Percentiles rank a stretch among this genome's conserved stretches.
These are phyloP conservation scores for Triplophysa dalaica DNA, from an alignment of 2,113 vertebrate species.

Conservation along the genomic window DNA sequence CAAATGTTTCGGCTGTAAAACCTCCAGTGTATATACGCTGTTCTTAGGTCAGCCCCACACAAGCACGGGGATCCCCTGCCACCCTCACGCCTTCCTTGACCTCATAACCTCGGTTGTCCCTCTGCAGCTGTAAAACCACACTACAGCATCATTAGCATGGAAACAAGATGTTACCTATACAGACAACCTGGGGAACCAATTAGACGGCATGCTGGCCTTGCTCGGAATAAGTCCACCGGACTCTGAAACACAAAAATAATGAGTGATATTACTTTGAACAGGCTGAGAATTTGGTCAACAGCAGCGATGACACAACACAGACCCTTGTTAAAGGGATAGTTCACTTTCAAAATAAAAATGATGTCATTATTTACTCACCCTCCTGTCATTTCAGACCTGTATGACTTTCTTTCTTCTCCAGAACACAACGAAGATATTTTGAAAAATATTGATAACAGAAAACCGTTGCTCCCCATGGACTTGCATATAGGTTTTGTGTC, in stretches of 20 bases:
- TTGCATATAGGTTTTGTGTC: too few species aligned
- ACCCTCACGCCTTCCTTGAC: slow-evolving; percentile 52
- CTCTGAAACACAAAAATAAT: slow-evolving; percentile 42
- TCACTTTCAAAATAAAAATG: too few species aligned
- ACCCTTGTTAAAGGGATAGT: not conserved
- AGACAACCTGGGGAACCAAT: slow-evolving; percentile 61
- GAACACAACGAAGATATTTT: too few species aligned
- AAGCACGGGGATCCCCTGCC: slow-evolving; percentile 48
- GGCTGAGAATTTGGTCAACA: slow-evolving; percentile 2
- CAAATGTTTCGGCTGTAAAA: slow-evolving; percentile 59
- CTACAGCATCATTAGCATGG: slow-evolving; percentile 56
- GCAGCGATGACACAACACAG: slow-evolving; percentile 17
- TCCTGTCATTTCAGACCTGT: too few species aligned
- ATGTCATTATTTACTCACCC: too few species aligned
- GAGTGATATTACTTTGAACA: slow-evolving; percentile 38
- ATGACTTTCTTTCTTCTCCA: too few species aligned
- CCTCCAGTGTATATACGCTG: slow-evolving; percentile 47
- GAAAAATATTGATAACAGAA: too few species aligned
- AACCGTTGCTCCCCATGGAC: too few species aligned
- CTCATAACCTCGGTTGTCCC: slow-evolving; percentile 47
- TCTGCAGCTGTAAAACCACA: slow-evolving; percentile 57
- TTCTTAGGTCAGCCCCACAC: slow-evolving; percentile 48
- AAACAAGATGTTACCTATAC: slow-evolving; percentile 60
- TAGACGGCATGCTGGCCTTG: slow-evolving; percentile 45
- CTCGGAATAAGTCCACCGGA: slow-evolving; percentile 42